A percentile compares a stretch with the other conserved stretches of the same genome.
These are phyloP conservation scores for Apomyelois bistriatella DNA, from an alignment of 2,888 invertebrate genomes.

Conservation along the genomic window DNA sequence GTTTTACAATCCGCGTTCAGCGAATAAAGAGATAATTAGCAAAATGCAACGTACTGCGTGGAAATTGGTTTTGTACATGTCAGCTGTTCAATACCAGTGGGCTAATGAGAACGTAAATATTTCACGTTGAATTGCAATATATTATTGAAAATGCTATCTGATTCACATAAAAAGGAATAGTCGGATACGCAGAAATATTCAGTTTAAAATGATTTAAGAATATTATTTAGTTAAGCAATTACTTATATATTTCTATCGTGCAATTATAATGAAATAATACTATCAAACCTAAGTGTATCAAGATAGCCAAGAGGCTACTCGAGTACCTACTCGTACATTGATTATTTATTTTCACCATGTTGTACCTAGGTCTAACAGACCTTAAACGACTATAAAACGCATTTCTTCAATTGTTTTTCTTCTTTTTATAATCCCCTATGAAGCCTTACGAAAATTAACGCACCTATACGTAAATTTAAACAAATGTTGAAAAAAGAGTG, in stretches of 20 bases:
- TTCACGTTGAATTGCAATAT: constrained; percentile 46
- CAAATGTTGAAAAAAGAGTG: neutral
- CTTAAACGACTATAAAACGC: neutral
- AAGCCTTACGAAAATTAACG: neutral
- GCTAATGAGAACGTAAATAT: constrained; percentile 65
- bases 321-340: too few relatives aligned
- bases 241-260: too few relatives aligned
- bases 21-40: constrained; percentile 53
- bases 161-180: constrained; percentile 18
- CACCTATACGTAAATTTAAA: neutral
- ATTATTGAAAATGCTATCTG: constrained; percentile 44
- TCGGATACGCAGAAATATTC: neutral
- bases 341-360: too few relatives aligned
- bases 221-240: too few relatives aligned
- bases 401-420: neutral
- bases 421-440: too few relatives aligned
- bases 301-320: too few relatives aligned
- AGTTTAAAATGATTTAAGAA: neutral
- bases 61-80: constrained; percentile 49
- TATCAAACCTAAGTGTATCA: too few relatives aligned
- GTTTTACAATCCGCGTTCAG: constrained; percentile 15
- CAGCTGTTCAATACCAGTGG: constrained; percentile 41
- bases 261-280: too few relatives aligned
- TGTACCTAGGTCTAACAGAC: neutral
- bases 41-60: constrained; percentile 43